Evolutionary conservation across 2,113 vertebrate genomes (phyloP).

Genomic region (Silurus asotus): DNA sequence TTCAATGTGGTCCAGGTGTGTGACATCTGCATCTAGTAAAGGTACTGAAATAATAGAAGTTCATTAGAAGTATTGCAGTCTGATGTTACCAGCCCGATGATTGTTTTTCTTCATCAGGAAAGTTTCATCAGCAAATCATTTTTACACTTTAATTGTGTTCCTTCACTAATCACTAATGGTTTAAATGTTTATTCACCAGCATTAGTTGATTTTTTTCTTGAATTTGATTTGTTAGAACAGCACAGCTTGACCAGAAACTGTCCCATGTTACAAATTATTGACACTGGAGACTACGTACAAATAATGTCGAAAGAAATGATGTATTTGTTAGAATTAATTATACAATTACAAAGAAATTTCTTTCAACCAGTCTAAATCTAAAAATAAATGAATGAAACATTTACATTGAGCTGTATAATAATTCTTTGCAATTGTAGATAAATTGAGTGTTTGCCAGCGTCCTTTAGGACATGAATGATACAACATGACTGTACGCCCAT

Average conservation of each 20-base stretch:
- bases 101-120: neutral
- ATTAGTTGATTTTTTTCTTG: neutral
- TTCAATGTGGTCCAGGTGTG: neutral
- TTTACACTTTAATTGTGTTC: too few species aligned
- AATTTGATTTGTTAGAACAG: neutral
- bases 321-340: neutral
- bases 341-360: neutral
- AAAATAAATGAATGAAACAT: neutral
- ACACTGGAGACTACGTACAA: neutral
- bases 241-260: neutral
- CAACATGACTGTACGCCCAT: neutral
- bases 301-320: too few species aligned
- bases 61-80: neutral
- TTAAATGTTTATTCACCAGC: neutral
- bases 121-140: too few species aligned
- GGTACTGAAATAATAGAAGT: neutral
- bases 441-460: neutral
- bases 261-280: neutral
- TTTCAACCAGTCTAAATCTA: neutral
- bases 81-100: neutral
- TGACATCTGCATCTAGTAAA: neutral
- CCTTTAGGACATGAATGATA: neutral
- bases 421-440: neutral
- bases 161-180: too few species aligned
- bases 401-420: too few species aligned